A percentile compares a stretch with the other conserved stretches of the same genome.
These are phyloP conservation scores for Euspilapteryx auroguttella DNA, from an alignment of 2,888 invertebrate genomes.

Conservation along the genomic window DNA sequence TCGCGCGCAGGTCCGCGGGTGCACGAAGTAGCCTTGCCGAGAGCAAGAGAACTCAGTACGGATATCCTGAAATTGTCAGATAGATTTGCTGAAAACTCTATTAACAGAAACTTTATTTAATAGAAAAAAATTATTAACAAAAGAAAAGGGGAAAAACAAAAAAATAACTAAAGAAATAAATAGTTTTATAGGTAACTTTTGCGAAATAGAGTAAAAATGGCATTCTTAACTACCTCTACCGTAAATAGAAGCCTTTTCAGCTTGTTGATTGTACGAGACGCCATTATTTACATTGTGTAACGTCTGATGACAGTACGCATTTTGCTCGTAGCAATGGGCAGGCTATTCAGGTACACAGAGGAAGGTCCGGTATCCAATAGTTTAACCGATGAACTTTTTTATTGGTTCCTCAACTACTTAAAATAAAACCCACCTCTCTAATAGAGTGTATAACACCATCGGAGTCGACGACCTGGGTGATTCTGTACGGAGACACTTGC, in stretches of 20 bases:
- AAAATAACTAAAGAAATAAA: no score
- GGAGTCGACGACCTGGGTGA: slow-evolving; percentile 72
- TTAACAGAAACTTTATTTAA: no score
- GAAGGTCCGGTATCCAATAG: slow-evolving; percentile 37
- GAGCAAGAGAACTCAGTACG: slow-evolving; percentile 75
- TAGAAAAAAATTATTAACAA: no score
- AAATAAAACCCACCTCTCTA: slow-evolving; percentile 52
- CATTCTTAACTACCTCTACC: no score
- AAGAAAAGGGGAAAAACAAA: no score
- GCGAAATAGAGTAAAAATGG: no score
- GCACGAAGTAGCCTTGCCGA: slow-evolving; percentile 77
- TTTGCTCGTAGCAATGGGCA: slow-evolving; percentile 10
- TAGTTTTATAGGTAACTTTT: no score
- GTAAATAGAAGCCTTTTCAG: slow-evolving; percentile 10
- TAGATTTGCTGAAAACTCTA: no score
- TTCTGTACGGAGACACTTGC: slow-evolving; percentile 72
- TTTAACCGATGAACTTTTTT: slow-evolving; percentile 39
- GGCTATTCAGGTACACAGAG: slow-evolving; percentile 21
- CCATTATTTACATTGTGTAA: slow-evolving; percentile 1
- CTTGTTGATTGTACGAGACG: not conserved
- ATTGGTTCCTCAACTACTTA: slow-evolving; percentile 33
- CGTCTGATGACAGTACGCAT: slow-evolving; percentile 14
- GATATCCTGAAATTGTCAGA: slow-evolving; percentile 65
- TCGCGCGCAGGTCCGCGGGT: slow-evolving; percentile 74
- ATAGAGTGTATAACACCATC: slow-evolving; percentile 72